These are phyloP conservation scores for Promerops cafer DNA, from an alignment of 2,113 vertebrate species.

Conservation along the genomic window DNA sequence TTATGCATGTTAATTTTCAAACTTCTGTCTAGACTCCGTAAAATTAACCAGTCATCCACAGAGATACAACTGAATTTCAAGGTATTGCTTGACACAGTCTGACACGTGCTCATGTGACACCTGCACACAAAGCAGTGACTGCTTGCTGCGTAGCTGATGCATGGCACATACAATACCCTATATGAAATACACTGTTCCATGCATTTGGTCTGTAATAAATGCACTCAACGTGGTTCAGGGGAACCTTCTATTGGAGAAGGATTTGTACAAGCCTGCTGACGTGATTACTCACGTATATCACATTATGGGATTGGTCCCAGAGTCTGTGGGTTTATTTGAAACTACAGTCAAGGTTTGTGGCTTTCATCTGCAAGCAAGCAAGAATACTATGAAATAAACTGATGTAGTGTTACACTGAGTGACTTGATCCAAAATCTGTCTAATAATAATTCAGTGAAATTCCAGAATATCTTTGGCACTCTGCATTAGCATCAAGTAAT, in stretches of 20 bases:
- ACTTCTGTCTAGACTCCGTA: not conserved
- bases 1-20: slow-evolving; percentile 57
- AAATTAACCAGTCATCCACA: slow-evolving; percentile 39
- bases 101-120: not conserved
- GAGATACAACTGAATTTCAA: slow-evolving; percentile 21
- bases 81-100: not conserved
- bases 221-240: not conserved
- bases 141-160: not conserved
- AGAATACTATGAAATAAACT: not conserved
- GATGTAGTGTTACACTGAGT: not conserved
- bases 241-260: not conserved
- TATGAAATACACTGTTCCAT: not conserved
- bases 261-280: not conserved
- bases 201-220: not conserved
- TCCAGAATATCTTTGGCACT: slow-evolving; percentile 44
- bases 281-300: not conserved
- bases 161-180: not conserved
- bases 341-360: not conserved
- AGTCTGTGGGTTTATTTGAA: slow-evolving; percentile 12
- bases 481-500: slow-evolving; percentile 62
- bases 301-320: not conserved
- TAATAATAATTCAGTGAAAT: slow-evolving; percentile 46
- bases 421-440: not conserved
- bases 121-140: not conserved
- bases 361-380: not conserved